Evolutionary conservation across 2,888 invertebrate genomes (phyloP), one percentile per base, ranked within the genome.

Genomic region (Polydesmus complanatus): DNA sequence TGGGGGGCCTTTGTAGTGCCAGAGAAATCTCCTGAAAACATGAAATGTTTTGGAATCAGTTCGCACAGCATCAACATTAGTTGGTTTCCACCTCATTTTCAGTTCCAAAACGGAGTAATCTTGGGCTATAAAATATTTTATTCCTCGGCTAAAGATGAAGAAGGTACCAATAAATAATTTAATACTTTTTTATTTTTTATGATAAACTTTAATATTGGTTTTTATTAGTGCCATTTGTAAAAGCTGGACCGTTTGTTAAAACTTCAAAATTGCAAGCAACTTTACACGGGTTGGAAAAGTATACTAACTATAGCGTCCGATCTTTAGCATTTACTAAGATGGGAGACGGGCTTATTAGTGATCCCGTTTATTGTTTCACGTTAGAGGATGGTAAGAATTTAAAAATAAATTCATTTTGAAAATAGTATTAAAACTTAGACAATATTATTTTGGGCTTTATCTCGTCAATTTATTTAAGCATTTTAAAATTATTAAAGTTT

Each of bases 241-340:
- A 51, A 14, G 8, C 3, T n/a, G n/a, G 51, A n/a, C 21, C 19
- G 51, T 51, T 19, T 2, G 5, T 53, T 25, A 51, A 58, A 23
- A 53, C 53, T 21, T 5, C 18, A n/a, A 27, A 22, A 14, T n/a
- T 53, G 23, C 27, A 58, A 55, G 67, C 69, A 1, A 69, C 69
- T n/a, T 61, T 75, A 19, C 66, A 69, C 22, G 69, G 69, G 54
- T 69, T 77, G 52, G 70, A 73, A 63, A 71, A 71, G 57, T 75
- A 68, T 67, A 74, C 75, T 18, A 77, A 77, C 69, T 77, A 77
- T 69, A 75, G 74, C 62, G 69, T 77, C 3, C 72, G 73, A 66
- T 75, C 76, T 2, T 67, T 73, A 61, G 76, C 77, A 48, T 74
- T 69, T 65, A 77, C 76, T 2, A 67, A 74, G 54, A 73, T 72